Evolutionary conservation across 2,113 vertebrate species (phyloP), one percentile per base, ranked within the genome.

Genomic region (Puntigrus tetrazona): DNA sequence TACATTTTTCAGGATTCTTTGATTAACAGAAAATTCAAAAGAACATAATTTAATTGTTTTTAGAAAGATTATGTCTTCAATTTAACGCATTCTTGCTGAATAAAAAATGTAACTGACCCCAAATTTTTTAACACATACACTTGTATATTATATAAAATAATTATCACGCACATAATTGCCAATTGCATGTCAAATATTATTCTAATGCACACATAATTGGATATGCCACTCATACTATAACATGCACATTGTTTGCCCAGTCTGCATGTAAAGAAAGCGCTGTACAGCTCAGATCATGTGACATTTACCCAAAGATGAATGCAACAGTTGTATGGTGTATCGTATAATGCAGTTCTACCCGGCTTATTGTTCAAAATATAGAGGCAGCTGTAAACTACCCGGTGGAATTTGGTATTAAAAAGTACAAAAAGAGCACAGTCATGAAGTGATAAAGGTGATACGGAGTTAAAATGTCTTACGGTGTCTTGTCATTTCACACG

Each of bases 401-500:
- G 13, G 31, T 57, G 50, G 11, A 14, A n/a, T 16, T 29, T n/a
- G 5, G 16, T 10, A 36, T 36, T 34, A 67, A 34, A 31, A 67
- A 67, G 16, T 8, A 73, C 5, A 73, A 73, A 27, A 78, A 61
- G 31, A 41, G 18, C 45, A 78, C 76, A 41, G 11, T 55, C 22
- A 27, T 59, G 41, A 38, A 22, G 16, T 78, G 25, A 47, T 50
- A 27, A 69, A 9, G 43, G 7, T 27, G 16, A 52, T 57, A 20
- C 63, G 61, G 27, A 61, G 29, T 65, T 79, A 13, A 74, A 65
- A 57, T 22, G 25, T 65, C 20, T 78, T 50, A 50, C 1, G 47
- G 59, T 77, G 82, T 52, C 38, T 81, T 36, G 47, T 31, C 74
- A 67, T 81, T 80, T 91, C 52, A 43, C 86, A 87, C 80, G 78